Base-by-base conservation (phyloP, 2,888 invertebrate genomes). In the Acleris literana region DNA sequence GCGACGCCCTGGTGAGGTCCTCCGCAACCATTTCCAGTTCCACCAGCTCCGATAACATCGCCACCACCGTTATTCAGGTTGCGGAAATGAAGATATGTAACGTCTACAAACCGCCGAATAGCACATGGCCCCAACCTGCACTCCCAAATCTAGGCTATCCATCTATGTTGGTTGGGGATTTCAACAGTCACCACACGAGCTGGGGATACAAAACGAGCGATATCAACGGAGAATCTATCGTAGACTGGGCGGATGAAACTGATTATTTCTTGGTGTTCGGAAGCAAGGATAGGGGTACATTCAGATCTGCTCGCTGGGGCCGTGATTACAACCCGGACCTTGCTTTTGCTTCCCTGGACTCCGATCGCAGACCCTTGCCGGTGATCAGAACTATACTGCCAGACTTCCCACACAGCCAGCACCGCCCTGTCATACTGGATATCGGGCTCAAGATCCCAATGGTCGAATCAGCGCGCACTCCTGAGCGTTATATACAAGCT, bases 281-380 rank as follows among this genome's bases (percentile, higher is more conserved):
- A 5, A 55, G 20, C 20, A 55, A 55, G 7, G 43, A 43, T n/a
- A 55, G 43, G 43, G 43, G 55, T 16, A 43, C 43, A 5, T 55
- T 55, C 16, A 43, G 43, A 43, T 55, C 55, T 16, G 55, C 55
- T 6, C 22, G 55, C 43, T 55, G 55, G 55, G 55, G 55, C 7
- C 55, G 55, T 11, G 22, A 43, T 9, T 55, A 55, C 20, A 55
- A 55, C n/a, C 55, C 55, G 3, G 55, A 55, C 20, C 43, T 55
- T 16, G 16, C 43, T 11, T 55, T 55, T 43, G 43, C 43, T 3
- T 55, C 43, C 39, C 5, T 54, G 18, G 54, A 54, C 18, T 17
- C 39, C 11, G 18, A 54, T 13, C 54, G 54, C 4, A 9, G 18
- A 33, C 54, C 54, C 39, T 39, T 54, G 7, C 54, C 54, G 33